Conservation (phyloP, 1,140 invertebrate genomes). For the Tigriopus japonicus region DNA sequence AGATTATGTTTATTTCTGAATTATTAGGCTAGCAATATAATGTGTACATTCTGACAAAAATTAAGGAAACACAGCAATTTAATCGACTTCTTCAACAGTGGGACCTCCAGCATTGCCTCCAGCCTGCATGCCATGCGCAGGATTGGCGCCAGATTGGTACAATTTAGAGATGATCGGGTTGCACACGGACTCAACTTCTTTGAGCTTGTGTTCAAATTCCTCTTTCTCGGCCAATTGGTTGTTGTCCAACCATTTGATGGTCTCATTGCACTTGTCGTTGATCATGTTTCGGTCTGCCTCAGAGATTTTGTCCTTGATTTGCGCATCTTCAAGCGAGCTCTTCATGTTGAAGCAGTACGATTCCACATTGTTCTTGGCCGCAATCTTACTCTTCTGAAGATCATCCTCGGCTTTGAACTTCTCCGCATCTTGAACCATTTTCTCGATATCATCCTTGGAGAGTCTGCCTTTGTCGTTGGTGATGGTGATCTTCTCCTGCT, state of each 20-base stretch:
- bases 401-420: conserved; percentile 20
- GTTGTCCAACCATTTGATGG: conserved; percentile 31
- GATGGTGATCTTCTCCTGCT: conserved; percentile 31
- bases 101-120: neutral
- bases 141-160: conserved; percentile 15
- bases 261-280: conserved; percentile 27
- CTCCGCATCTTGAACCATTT: conserved; percentile 39
- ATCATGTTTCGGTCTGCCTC: conserved; percentile 37
- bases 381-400: conserved; percentile 33
- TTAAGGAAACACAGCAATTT: neutral
- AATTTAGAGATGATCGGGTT: conserved; percentile 23
- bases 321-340: conserved; percentile 42
- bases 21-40: no score
- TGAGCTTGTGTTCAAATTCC: conserved; percentile 25
- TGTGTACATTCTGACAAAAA: no score
- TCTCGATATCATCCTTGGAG: conserved; percentile 87
- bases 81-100: conserved; percentile 5
- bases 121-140: neutral
- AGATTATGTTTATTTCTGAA: no score
- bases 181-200: conserved; percentile 27
- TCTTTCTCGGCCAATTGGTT: conserved; percentile 32
- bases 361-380: conserved; percentile 58
- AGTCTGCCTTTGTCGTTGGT: conserved; percentile 61
- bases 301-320: conserved; percentile 34
- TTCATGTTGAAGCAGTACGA: conserved; percentile 64